These are phyloP conservation scores for Cybosia mesomella DNA, from an alignment of 2,888 invertebrate genomes.

Conservation along the genomic window DNA sequence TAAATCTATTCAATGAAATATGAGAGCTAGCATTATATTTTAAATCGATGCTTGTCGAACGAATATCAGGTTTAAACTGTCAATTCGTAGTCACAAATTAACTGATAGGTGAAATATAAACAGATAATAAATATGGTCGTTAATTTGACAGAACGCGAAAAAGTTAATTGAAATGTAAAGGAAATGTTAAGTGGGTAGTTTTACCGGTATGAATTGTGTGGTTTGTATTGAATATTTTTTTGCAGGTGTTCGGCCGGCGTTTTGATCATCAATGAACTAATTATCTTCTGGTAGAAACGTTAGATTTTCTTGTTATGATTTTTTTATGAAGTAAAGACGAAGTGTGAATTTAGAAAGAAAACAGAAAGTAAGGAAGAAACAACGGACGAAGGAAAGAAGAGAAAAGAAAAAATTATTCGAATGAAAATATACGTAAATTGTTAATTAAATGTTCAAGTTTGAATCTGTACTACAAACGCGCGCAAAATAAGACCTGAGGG, in stretches of 20 bases:
- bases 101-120: not conserved
- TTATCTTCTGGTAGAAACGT: not conserved
- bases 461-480: no score
- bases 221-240: slow-evolving; percentile 2
- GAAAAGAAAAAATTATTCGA: no score
- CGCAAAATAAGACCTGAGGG: no score
- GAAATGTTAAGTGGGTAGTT: slow-evolving; percentile 4
- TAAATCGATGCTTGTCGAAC: not conserved
- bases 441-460: no score
- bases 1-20: not conserved
- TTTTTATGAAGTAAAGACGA: not conserved
- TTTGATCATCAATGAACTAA: not conserved
- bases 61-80: slow-evolving; percentile 1
- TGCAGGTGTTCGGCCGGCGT: not conserved
- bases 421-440: no score
- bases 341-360: not conserved
- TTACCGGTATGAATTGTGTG: not conserved
- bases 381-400: no score
- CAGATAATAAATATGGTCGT: slow-evolving; percentile 22
- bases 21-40: not conserved
- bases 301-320: not conserved
- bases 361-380: not conserved
- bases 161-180: slow-evolving; percentile 26
- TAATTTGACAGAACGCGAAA: slow-evolving; percentile 37
- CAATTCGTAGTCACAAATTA: not conserved